Base-by-base conservation (phyloP, 2,113 vertebrate species). In the Apaloderma vittatum region DNA sequence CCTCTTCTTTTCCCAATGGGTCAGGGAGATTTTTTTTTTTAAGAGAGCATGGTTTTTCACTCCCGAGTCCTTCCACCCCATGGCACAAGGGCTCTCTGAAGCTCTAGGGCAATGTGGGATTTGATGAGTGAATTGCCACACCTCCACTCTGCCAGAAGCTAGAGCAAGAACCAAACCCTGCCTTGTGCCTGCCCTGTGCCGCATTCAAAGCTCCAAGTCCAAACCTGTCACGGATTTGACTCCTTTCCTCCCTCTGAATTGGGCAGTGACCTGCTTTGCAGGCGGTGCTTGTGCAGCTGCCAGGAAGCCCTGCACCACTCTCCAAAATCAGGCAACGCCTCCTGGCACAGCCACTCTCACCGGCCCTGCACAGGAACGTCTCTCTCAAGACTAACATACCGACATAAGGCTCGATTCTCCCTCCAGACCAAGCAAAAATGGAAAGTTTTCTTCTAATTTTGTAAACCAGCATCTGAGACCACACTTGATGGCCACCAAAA, bases 351-450 rank as follows among this genome's bases (percentile, higher is more conserved):
- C 12, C 12, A 1, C 57, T n/a, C 43, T 70, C 29, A 1, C 43
- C 68, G 71, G 2, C 27, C 73, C 55, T 0, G 1, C 12, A 43
- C 62, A 54, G 40, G 12, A 67, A 59, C 0, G 1, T 16, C 30
- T 58, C 52, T 65, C 45, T 55, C 52, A n/a, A 90, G 77, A 70
- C 32, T 36, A 71, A 19, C 14, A 9, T 3, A 48, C 9, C 40
- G 21, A 30, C 55, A 7, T 23, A 30, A 36, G 27, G 51, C 13
- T 4, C 65, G 22, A 63, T 5, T 19, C 73, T 79, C 70, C 17
- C 52, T 45, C 30, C 45, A 65, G 43, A 27, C 26, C 34, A 84
- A 51, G 37, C n/a, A 27, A 81, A 84, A 59, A 49, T 8, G 3
- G 15, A 13, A 48, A 45, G 18, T 2, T 29, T 79, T 72, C 29